phyloP scores from a whole-genome alignment of 2,888 invertebrate species.

The Gymnosoma rotundatum region DNA sequence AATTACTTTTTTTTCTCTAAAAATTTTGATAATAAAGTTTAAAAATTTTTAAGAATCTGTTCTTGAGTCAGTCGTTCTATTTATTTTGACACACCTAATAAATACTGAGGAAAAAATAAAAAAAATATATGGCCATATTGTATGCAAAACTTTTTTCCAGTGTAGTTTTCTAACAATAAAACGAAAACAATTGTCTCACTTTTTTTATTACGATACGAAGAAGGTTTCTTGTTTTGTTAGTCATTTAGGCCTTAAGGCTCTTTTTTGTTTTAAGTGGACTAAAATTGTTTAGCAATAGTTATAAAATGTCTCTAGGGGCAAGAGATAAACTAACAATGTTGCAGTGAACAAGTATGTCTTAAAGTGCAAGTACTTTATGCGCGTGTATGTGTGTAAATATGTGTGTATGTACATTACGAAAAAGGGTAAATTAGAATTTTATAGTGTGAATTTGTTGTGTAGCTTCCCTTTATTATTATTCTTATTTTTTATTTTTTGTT shows the following conservation, averaged over 20 bases:
- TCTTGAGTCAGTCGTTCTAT: too few relatives aligned
- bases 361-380: conserved; percentile 35
- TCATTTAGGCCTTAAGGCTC: conserved; percentile 55
- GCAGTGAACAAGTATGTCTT: conserved; percentile 9
- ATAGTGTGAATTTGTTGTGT: conserved; percentile 19
- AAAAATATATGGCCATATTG: too few relatives aligned
- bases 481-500: conserved; percentile 32
- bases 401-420: conserved; percentile 18
- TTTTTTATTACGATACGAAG: conserved; percentile 26
- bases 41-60: too few relatives aligned
- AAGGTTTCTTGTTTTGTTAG: conserved; percentile 41
- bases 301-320: conserved; percentile 53
- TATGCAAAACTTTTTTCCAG: too few relatives aligned
- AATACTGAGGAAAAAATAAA: too few relatives aligned
- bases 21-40: too few relatives aligned
- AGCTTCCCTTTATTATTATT: neutral
- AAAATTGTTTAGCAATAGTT: conserved; percentile 64
- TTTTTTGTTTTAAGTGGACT: conserved; percentile 63
- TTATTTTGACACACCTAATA: too few relatives aligned
- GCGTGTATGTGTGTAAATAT: neutral
- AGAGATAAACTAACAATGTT: conserved; percentile 60
- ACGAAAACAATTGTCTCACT: too few relatives aligned
- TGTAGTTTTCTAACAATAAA: too few relatives aligned
- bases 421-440: conserved; percentile 54
- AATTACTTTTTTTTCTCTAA: too few relatives aligned